Conservation (phyloP, 2,797 vertebrate species). For the Ptychobarbus kaznakovi region DNA sequence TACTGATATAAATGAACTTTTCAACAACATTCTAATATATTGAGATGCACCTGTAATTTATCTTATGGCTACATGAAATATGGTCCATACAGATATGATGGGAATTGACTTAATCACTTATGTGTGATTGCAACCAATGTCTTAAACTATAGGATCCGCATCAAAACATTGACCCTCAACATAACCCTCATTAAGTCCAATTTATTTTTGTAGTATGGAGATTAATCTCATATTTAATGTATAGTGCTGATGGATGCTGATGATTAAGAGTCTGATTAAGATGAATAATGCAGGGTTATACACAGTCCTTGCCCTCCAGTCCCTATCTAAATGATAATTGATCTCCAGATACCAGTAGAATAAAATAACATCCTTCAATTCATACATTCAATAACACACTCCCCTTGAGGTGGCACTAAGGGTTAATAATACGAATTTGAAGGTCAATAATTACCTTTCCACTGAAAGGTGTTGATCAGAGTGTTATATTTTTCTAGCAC, state of each 20-base stretch:
- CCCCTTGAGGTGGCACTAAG: conserved; percentile 54
- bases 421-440: conserved; percentile 23
- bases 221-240: conserved; percentile 47
- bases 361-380: conserved; percentile 54
- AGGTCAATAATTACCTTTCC: not conserved
- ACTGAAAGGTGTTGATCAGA: not conserved
- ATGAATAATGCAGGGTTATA: conserved; percentile 72
- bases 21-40: no score
- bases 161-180: not conserved
- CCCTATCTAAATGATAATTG: conserved; percentile 73
- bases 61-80: not conserved
- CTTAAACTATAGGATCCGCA: not conserved
- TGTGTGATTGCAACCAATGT: not conserved
- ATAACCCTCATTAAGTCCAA: conserved; percentile 20
- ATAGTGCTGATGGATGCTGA: conserved; percentile 40
- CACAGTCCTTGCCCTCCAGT: conserved; percentile 72
- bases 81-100: not conserved
- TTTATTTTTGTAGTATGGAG: conserved; percentile 16
- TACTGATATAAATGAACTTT: no score
- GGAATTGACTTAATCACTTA: not conserved
- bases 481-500: not conserved
- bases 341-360: conserved; percentile 71
- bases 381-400: conserved; percentile 34
- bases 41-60: not conserved
- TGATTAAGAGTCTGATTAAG: conserved; percentile 80